Evolutionary conservation across 2,113 vertebrate species (phyloP), one percentile per base, ranked within the genome.

Genomic region (Pterophyllum scalare): DNA sequence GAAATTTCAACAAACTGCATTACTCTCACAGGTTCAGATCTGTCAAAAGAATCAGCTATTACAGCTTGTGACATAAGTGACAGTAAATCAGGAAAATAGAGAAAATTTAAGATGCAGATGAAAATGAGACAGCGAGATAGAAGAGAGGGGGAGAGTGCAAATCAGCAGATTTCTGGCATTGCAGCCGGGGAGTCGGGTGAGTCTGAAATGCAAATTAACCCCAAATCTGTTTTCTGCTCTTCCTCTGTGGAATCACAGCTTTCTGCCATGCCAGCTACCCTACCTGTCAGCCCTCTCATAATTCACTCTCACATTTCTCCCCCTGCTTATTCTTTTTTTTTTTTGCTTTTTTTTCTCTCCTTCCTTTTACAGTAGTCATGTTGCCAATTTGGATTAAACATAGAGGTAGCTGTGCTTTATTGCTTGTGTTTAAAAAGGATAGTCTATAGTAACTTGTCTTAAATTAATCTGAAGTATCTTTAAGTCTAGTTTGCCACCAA

Each of bases 131-230:
- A 10, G 60, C 79, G 60, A 49, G 59, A 72, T 15, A 15, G 57
- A 84, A 35, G 35, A 61, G 77, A 24, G 40, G 24, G 59, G 62
- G 0, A 26, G 77, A 65, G 82, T 54, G 76, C 58, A 60, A 22
- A 90, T 89, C 90, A 88, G 86, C 82, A 82, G 72, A 33, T 84
- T 89, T 82, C 52, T 88, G 86, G 62, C 38, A 33, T 26, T 7
- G 58, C 84, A 49, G 28, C 12, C 62, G 60, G 77, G 80, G 80
- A 84, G 85, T 75, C 72, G 31, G 75, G 56, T 15, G 33, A 84
- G 84, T 91, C 93, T 92, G 92, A 94, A 90, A 93, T 94, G 91
- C 88, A 93, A 94, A 94, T 94, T 26, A 85, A 86, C 58, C 86
- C 72, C 74, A 82, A 89, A 91, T 89, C 85, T 87, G 89, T 81